These are phyloP conservation scores for Gymnosoma rotundatum DNA, from an alignment of 2,888 invertebrate genomes.

Conservation along the genomic window DNA sequence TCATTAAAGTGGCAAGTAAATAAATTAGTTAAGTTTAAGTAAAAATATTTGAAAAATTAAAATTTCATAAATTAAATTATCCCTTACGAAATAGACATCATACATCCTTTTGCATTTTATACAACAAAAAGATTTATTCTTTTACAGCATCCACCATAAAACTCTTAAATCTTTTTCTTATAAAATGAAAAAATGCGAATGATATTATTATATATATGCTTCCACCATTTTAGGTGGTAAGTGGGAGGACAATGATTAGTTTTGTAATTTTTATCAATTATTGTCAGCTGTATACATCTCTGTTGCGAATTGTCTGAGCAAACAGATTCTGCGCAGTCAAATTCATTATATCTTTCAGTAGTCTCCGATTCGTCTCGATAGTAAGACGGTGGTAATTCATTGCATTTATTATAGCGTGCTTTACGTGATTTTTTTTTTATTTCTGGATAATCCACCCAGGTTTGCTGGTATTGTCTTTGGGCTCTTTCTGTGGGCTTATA, in stretches of 20 bases:
- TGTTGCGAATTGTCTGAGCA: neutral
- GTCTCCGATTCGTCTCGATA: neutral
- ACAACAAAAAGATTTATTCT: too few species aligned
- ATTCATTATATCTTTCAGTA: constrained; percentile 25
- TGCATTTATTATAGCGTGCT: constrained; percentile 71
- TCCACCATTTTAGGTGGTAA: neutral
- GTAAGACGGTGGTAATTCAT: constrained; percentile 52
- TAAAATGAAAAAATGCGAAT: too few species aligned
- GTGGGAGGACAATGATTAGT: neutral
- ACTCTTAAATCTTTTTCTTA: too few species aligned
- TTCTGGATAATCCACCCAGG: constrained; percentile 76
- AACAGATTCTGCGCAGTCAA: constrained; percentile 7
- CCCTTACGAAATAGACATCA: too few species aligned
- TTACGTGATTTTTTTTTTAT: constrained; percentile 72
- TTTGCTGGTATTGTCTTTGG: constrained; percentile 75
- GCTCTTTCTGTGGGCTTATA: constrained; percentile 74
- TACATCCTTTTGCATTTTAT: too few species aligned
- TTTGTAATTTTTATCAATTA: constrained; percentile 71
- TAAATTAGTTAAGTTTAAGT: too few species aligned
- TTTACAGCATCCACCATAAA: too few species aligned
- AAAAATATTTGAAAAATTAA: too few species aligned
- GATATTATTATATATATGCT: too few species aligned
- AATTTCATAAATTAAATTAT: too few species aligned
- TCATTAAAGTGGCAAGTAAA: too few species aligned
- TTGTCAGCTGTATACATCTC: neutral